phyloP scores from a whole-genome alignment of 2,888 invertebrate species.

The Metallyticus violacea region DNA sequence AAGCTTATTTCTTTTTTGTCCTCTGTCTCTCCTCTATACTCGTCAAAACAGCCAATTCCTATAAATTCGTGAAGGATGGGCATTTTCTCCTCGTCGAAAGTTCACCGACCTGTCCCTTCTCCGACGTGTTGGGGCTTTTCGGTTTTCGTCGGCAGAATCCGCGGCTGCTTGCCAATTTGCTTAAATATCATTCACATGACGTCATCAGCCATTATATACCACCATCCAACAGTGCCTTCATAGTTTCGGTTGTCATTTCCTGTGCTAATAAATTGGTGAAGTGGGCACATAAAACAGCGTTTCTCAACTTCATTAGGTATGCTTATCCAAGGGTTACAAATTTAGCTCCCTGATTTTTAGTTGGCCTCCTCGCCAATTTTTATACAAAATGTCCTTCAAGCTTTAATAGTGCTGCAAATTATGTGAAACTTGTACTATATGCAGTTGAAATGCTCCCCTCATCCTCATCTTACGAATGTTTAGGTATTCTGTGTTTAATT shows the following conservation, averaged over 20 bases:
- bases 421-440: too few relatives aligned
- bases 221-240: background rate
- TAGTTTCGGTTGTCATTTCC: background rate
- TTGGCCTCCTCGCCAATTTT: background rate
- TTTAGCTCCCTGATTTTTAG: background rate
- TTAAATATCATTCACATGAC: background rate
- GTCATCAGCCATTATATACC: too few relatives aligned
- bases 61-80: background rate
- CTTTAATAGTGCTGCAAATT: too few relatives aligned
- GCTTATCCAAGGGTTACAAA: too few relatives aligned
- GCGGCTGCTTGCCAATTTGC: background rate
- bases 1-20: background rate
- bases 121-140: background rate
- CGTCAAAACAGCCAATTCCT: background rate
- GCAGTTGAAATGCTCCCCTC: too few relatives aligned
- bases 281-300: background rate
- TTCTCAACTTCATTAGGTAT: background rate
- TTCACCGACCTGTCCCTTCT: background rate
- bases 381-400: too few relatives aligned
- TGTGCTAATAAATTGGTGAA: background rate
- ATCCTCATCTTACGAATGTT: too few relatives aligned
- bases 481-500: too few relatives aligned
- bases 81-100: background rate
- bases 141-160: background rate
- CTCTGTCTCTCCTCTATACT: background rate